Evolutionary conservation across 2,888 invertebrate genomes (phyloP).

Genomic region (Lochmaea crataegi): DNA sequence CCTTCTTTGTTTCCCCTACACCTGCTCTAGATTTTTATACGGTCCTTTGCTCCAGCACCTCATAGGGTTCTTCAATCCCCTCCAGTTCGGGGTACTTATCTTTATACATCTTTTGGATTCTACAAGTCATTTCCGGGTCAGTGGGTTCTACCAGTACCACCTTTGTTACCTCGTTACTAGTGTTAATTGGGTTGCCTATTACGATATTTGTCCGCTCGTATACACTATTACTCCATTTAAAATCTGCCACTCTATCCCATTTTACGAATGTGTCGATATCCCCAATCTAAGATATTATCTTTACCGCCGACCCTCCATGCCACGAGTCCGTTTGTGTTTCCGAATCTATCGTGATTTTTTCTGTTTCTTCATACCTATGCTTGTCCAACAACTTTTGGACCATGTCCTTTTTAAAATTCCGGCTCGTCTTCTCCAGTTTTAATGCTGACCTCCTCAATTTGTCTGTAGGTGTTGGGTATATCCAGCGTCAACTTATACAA

Average conservation of each 20-base stretch:
- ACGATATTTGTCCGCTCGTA: not conserved
- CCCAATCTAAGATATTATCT: not conserved
- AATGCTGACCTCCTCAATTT: not conserved
- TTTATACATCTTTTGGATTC: not conserved
- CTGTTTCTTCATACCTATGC: not conserved
- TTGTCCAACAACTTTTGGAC: not conserved
- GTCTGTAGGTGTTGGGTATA: not conserved
- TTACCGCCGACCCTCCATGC: not conserved
- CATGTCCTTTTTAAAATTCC: not conserved
- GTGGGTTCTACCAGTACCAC: not conserved
- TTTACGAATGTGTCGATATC: not conserved
- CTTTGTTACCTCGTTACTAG: not conserved
- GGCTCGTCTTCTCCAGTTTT: not conserved
- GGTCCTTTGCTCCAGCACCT: not conserved
- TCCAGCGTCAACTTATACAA: not conserved
- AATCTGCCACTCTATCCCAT: not conserved
- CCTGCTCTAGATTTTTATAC: not conserved
- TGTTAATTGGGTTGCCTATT: not conserved
- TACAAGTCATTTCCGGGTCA: not conserved
- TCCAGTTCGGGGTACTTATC: not conserved
- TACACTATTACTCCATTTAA: not conserved
- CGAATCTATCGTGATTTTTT: not conserved
- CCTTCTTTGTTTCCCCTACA: not conserved
- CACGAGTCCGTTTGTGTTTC: conserved; percentile 4
- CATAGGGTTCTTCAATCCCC: not conserved